Evolutionary conservation across 2,888 invertebrate genomes (phyloP), one percentile per base, ranked within the genome.

Genomic region (Steinernema scapterisci): DNA sequence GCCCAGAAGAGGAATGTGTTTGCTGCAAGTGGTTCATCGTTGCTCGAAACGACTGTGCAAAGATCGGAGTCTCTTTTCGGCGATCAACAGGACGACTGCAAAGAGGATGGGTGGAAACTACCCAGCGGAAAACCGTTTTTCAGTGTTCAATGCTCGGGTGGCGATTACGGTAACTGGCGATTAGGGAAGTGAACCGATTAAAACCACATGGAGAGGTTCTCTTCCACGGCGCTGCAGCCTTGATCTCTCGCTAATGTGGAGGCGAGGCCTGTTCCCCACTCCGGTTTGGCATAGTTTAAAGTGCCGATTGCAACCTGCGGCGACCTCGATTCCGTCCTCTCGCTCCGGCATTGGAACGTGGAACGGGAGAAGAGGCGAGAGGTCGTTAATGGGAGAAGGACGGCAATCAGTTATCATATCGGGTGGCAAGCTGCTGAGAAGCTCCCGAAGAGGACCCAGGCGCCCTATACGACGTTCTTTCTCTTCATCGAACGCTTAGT

Each of bases 271-370:
- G 25, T 25, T 54, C 21, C 13, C 13, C 54, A 54, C 21, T 3
- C 31, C 63, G 63, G 16, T 63, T 63, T 38, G 7, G 31, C 63
- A 63, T 63, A 63, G 63, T 63, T 63, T 63, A 63, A 63, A 63
- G 63, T 63, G 63, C 63, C 63, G 63, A 38, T 31, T 63, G 31
- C 63, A 63, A 27, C 38, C 63, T 25, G 16, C 27, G n/a, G n/a
- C n/a, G 38, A 31, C 63, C 63, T 38, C 38, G n/a, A n/a, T n/a
- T n/a, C n/a, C n/a, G 3, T 38, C 9, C 38, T 38, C 38, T 38
- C 9, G n/a, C 25, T 63, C 1, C 31, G 63, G 63, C 63, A 31
- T 63, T 31, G 63, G 63, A 31, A 38, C 63, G 52, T 63, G 31
- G 63, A 63, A 63, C 63, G 3, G 23, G 54, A 11, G 21, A 23